A percentile compares a stretch with the other conserved stretches of the same genome.
Conservation (phyloP, 2,113 vertebrate species). For the Vulpes ferrilata region DNA sequence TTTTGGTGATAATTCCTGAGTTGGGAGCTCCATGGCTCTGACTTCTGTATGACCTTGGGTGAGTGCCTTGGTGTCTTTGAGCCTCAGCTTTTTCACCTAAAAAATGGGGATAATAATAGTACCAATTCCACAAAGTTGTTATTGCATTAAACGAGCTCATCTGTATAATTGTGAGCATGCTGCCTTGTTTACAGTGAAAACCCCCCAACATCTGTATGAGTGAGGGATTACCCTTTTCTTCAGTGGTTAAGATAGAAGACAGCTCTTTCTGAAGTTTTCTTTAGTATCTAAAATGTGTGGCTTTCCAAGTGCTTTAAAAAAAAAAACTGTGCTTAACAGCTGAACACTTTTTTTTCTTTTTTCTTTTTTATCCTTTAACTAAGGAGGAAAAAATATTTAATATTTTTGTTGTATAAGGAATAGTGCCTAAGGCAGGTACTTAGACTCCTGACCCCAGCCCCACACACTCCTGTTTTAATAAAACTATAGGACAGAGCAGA, state of each 20-base stretch:
- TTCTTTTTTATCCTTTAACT: slow-evolving; percentile 80
- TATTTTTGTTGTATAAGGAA: slow-evolving; percentile 81
- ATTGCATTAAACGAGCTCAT: background rate
- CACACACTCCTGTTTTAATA: slow-evolving; percentile 78
- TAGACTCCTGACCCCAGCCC: slow-evolving; percentile 77
- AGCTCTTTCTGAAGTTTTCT: background rate
- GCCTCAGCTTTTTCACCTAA: background rate
- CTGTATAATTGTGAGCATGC: background rate
- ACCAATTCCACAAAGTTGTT: background rate
- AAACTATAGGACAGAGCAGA: slow-evolving; percentile 81
- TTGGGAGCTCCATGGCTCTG: background rate
- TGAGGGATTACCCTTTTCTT: background rate
- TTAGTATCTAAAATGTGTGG: background rate
- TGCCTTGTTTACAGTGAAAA: background rate
- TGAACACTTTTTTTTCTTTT: slow-evolving; percentile 20
- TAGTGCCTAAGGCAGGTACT: slow-evolving; percentile 70
- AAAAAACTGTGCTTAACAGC: background rate
- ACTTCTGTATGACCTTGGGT: background rate
- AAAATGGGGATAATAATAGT: background rate
- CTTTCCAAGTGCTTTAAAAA: background rate
- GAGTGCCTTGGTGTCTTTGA: background rate
- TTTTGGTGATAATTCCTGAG: background rate
- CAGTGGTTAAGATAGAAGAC: background rate
- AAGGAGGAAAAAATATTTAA: slow-evolving; percentile 82
- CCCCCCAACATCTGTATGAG: background rate